Evolutionary conservation across 35 echinoderm and acorn worm species (phyloP), one percentile per base, ranked within the genome.

Genomic region (Diadema setosum): DNA sequence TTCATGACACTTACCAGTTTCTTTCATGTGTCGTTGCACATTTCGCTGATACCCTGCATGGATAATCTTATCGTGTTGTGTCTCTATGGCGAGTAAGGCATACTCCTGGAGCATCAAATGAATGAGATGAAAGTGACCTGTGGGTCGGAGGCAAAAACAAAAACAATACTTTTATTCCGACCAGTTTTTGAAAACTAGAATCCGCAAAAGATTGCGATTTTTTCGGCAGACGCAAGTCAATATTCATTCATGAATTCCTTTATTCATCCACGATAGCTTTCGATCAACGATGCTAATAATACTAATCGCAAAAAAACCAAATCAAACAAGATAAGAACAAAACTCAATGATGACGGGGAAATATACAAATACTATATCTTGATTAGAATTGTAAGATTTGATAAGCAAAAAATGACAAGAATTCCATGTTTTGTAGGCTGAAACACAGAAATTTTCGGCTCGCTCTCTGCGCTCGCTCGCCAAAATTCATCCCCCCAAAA

Each of bases 91-190:
- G 5, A 87, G 36, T 2, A 87, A 81, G 1, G 84, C 74, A 67
- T 92, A 92, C 25, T 92, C 90, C 18, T 74, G 75, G 17, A 92
- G 44, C 84, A 87, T 92, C 84, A 92, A 81, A 61, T 87, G 45
- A 5, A 87, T 36, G 3, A 92, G 43, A 34, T 92, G 90, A 21
- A 87, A 65, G 6, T 82, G 70, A 23, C 90, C 90, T 92, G 45
- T 5, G 58, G n/a, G n/a, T n/a, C n/a, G n/a, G n/a, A n/a, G n/a
- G n/a, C n/a, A n/a, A n/a, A n/a, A n/a, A n/a, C n/a, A 83, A 5
- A 31, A 39, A 21, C 21, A 83, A 31, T 30, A 0, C 36, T 49
- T 9, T 35, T 8, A 27, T 6, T 70, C 20, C 3, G 5, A 45
- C 40, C 23, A 0, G 42, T 8, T 0, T 20, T 21, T 7, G 78